A percentile compares a stretch with the other conserved stretches of the same genome.
These are phyloP conservation scores for Myodes glareolus DNA, from an alignment of 2,113 vertebrate species.

Conservation along the genomic window DNA sequence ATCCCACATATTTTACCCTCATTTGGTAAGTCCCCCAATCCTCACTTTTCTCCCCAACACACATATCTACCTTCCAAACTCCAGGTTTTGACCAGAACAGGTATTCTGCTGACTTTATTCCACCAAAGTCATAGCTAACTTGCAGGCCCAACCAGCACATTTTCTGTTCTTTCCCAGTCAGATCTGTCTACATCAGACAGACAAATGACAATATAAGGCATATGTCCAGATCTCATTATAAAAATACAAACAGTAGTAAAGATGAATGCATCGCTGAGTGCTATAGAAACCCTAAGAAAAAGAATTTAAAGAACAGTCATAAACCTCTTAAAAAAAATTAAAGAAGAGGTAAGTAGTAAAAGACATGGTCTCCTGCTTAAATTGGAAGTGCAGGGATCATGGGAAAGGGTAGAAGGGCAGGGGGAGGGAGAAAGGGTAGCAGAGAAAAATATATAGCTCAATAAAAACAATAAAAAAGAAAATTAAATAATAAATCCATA, in stretches of 20 bases:
- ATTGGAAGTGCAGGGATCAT: too few relatives aligned
- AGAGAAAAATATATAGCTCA: too few relatives aligned
- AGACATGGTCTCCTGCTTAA: too few relatives aligned
- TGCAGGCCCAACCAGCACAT: too few relatives aligned
- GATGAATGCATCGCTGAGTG: rapidly evolving
- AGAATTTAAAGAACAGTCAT: not conserved
- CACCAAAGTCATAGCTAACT: too few relatives aligned
- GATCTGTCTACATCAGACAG: not conserved
- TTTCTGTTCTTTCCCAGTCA: too few relatives aligned
- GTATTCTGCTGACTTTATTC: not conserved
- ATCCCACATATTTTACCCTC: not conserved
- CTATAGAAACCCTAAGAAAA: not conserved
- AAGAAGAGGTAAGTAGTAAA: too few relatives aligned
- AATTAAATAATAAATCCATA: too few relatives aligned
- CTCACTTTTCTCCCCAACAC: not conserved
- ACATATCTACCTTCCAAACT: not conserved
- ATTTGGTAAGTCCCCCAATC: not conserved
- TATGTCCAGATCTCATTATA: not conserved
- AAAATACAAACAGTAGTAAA: not conserved
- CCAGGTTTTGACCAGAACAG: not conserved
- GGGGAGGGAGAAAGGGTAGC: too few relatives aligned
- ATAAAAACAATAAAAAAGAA: too few relatives aligned
- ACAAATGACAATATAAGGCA: not conserved
- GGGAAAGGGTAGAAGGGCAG: too few relatives aligned
- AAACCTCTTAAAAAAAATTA: too few relatives aligned